Evolutionary conservation across 2,113 vertebrate genomes (phyloP).

Genomic region (Smithornis capensis): DNA sequence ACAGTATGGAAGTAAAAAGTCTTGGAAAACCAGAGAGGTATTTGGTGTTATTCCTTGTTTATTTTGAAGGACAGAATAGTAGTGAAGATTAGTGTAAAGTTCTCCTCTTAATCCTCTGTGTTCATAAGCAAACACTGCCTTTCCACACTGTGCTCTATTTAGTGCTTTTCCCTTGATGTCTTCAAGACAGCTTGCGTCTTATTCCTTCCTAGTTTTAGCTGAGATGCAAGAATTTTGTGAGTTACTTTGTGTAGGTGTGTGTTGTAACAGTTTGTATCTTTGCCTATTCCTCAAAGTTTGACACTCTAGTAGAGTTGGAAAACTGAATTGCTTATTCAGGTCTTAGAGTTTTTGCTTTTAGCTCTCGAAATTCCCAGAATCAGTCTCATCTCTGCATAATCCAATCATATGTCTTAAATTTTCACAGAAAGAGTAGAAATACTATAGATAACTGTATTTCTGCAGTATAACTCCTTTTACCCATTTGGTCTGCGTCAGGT

Average conservation of each 20-base stretch:
- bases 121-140: not conserved
- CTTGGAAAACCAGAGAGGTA: slow-evolving; percentile 92
- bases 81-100: not conserved
- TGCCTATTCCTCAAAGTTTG: not conserved
- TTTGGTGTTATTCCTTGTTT: not conserved
- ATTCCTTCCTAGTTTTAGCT: not conserved
- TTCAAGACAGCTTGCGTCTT: not conserved
- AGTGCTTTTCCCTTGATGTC: not conserved
- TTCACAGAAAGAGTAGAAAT: not conserved
- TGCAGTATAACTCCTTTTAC: not conserved
- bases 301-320: not conserved
- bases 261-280: not conserved
- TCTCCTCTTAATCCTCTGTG: not conserved
- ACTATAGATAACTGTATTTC: not conserved
- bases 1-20: slow-evolving; percentile 90
- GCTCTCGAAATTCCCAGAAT: not conserved
- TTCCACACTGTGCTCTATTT: not conserved
- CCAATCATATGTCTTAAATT: not conserved
- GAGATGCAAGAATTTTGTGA: not conserved
- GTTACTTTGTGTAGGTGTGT: not conserved
- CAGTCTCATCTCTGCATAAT: not conserved
- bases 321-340: not conserved
- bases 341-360: not conserved
- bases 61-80: not conserved
- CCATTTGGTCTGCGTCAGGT: not conserved